Base-by-base conservation (phyloP, 1,140 invertebrate genomes). In the Euura saliciscinereae region DNA sequence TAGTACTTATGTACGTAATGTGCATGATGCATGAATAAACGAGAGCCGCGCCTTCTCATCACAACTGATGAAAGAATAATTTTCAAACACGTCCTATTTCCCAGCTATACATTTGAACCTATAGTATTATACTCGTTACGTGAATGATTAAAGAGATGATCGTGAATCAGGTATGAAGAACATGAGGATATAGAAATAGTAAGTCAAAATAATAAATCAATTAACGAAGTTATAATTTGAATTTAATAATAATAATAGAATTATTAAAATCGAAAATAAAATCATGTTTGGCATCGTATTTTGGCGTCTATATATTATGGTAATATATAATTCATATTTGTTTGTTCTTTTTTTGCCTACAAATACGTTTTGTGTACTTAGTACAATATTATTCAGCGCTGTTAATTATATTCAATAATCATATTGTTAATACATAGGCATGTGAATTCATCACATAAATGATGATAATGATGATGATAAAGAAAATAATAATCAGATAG, bases 281-380 rank as follows among this genome's bases (percentile, higher is more conserved):
- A 76, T 83, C 82, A 84, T 82, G 84, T 85, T 85, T 85, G 83
- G 84, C 81, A 85, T 85, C 82, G 84, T 84, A 83, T 82, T 79
- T 28, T 83, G 77, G 78, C 77, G 68, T 85, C 79, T 84, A 79
- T 85, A 85, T 83, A 85, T 79, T 80, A 28, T 28, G 28, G 28
- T 28, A 28, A 28, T 28, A 28, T 74, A 44, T 28, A 59, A 8
- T 59, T 59, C 28, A 8, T n/a, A 59, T 59, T 59, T 59, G 51
- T 59, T 59, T 28, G 28, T 11, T 59, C 13, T 8, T 59, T 59
- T 11, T 11, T 59, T 59, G 13, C 13, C 13, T 59, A n/a, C 13
- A 59, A 59, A 11, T 59, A 59, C 51, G 13, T 59, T 59, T 11
- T 59, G 3, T 59, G 5, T 5, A n/a, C 13, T 59, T 28, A 28